Evolutionary conservation across 2,888 invertebrate genomes (phyloP).

Genomic region (Bellardia bayeri): DNA sequence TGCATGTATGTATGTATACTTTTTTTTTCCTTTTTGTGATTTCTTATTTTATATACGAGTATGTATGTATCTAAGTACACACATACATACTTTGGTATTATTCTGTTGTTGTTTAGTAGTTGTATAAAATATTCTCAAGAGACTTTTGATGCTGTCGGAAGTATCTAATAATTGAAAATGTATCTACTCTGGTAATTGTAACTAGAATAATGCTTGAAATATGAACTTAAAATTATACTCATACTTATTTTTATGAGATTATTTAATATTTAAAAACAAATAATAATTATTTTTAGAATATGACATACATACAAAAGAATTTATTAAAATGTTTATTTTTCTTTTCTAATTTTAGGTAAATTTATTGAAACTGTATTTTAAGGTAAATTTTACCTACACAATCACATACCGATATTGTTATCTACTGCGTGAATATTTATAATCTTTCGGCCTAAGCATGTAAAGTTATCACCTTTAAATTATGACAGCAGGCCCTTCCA

Average conservation of each 20-base stretch:
- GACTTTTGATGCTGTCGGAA: slow-evolving; percentile 66
- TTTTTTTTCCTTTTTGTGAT: slow-evolving; percentile 17
- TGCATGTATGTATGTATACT: not conserved
- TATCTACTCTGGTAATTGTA: slow-evolving; percentile 38
- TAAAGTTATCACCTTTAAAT: too few relatives aligned
- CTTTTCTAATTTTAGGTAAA: slow-evolving; percentile 45
- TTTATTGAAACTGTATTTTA: not conserved
- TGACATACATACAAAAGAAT: not conserved
- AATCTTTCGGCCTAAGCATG: too few relatives aligned
- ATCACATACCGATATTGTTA: too few relatives aligned
- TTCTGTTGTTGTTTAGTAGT: slow-evolving; percentile 14
- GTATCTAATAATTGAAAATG: slow-evolving; percentile 70
- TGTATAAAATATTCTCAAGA: slow-evolving; percentile 60
- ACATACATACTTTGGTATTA: slow-evolving; percentile 1
- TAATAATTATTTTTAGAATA: slow-evolving; percentile 17
- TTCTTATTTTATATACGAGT: slow-evolving; percentile 20
- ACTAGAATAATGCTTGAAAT: slow-evolving; percentile 25
- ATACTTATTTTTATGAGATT: not conserved
- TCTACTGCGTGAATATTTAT: too few relatives aligned
- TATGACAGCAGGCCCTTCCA: too few relatives aligned
- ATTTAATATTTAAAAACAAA: slow-evolving; percentile 3
- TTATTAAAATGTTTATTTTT: not conserved
- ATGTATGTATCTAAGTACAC: not conserved
- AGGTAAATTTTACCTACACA: not conserved
- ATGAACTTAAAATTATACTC: slow-evolving; percentile 30